These are phyloP conservation scores for Batillaria attramentaria DNA, from an alignment of 1,140 invertebrate genomes.

Conservation along the genomic window DNA sequence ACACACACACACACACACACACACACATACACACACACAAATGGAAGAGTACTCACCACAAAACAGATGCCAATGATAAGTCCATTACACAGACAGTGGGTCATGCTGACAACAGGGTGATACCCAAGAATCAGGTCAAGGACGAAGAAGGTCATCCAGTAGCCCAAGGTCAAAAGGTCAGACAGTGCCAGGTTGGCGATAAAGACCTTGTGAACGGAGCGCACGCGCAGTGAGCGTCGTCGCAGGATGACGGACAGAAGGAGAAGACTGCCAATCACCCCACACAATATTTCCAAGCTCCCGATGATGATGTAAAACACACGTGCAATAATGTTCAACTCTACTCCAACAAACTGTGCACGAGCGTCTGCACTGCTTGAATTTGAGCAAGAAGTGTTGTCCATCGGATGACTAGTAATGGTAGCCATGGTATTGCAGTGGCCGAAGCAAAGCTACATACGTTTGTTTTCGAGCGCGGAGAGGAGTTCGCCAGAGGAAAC, in stretches of 20 bases:
- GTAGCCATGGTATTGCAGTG: too few species aligned
- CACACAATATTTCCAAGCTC: neutral
- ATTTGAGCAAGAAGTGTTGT: too few species aligned
- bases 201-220: constrained; percentile 4
- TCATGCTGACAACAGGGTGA: constrained; percentile 4
- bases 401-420: too few species aligned
- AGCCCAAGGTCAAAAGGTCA: constrained; percentile 12
- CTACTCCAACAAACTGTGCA: neutral
- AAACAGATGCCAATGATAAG: neutral
- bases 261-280: constrained; percentile 1
- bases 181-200: constrained; percentile 13
- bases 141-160: constrained; percentile 26
- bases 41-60: neutral
- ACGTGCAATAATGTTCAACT: neutral
- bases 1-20: constrained; percentile 16
- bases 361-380: too few species aligned
- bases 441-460: too few species aligned
- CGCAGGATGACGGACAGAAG: neutral
- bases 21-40: constrained; percentile 8
- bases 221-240: neutral
- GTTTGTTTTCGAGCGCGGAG: too few species aligned
- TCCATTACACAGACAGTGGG: constrained; percentile 14
- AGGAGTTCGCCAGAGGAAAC: too few species aligned
- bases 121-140: constrained; percentile 16
- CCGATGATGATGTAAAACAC: neutral